phyloP scores from a whole-genome alignment of 2,113 vertebrate species.

The Calypte anna region DNA sequence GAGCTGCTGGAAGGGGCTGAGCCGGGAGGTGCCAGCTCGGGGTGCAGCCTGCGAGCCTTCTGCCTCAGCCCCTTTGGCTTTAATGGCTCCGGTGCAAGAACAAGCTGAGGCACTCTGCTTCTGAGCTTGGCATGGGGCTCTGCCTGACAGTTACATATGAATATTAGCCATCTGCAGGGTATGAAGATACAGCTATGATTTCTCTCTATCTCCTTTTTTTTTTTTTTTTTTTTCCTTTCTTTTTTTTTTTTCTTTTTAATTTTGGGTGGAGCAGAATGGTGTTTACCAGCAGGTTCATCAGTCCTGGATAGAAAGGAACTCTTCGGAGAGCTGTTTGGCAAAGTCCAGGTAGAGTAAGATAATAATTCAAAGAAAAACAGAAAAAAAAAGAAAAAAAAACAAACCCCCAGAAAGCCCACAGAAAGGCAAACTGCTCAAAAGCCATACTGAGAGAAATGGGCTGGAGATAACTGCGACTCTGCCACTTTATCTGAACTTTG shows the following conservation, averaged over 20 bases:
- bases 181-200: background rate
- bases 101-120: constrained; percentile 24
- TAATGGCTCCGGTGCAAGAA: constrained; percentile 27
- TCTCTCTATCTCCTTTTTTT: background rate
- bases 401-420: too few relatives aligned
- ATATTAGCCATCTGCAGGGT: constrained; percentile 50
- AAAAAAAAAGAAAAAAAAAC: too few relatives aligned
- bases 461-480: background rate
- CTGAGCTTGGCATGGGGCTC: constrained; percentile 11
- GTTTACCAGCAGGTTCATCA: background rate
- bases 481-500: background rate
- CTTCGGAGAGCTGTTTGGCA: background rate
- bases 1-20: background rate
- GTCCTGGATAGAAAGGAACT: background rate
- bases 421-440: background rate
- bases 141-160: constrained; percentile 18
- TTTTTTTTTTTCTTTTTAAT: background rate
- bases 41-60: background rate
- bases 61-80: background rate
- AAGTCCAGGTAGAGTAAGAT: background rate
- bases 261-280: background rate
- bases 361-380: background rate
- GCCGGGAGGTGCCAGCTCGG: background rate
- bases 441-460: background rate
- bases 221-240: too few relatives aligned